phyloP scores from a whole-genome alignment of 2,113 vertebrate genomes.

The Myrmophylax atrothorax region DNA sequence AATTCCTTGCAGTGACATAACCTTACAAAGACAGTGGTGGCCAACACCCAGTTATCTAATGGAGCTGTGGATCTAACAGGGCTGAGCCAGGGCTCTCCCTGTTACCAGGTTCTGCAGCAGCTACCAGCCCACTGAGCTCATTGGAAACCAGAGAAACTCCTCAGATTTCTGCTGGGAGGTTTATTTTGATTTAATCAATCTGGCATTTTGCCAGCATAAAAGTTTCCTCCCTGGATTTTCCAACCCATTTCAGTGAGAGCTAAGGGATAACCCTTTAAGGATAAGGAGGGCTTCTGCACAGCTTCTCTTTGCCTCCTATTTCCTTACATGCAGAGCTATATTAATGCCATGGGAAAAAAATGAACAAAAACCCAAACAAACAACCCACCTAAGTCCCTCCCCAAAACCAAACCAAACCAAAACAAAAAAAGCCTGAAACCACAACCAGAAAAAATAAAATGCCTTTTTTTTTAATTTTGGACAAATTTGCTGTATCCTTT shows the following conservation, averaged over 20 bases:
- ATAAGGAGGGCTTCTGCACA: background rate
- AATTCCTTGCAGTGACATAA: background rate
- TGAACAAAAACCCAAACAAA: no score
- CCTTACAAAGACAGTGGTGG: background rate
- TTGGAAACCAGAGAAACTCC: background rate
- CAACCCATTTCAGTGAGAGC: background rate
- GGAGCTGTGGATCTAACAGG: background rate
- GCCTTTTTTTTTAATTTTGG: background rate
- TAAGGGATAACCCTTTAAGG: background rate
- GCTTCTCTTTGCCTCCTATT: background rate
- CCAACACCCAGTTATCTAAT: background rate
- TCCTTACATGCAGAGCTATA: fast-evolving
- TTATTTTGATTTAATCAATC: constrained; percentile 10
- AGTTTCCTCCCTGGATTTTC: background rate
- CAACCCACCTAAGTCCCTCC: no score
- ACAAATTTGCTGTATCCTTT: background rate
- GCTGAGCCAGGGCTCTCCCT: background rate
- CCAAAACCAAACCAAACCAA: background rate
- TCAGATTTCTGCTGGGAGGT: background rate
- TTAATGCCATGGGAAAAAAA: background rate
- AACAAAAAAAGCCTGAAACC: background rate
- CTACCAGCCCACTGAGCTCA: constrained; percentile 38
- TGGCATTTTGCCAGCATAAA: background rate
- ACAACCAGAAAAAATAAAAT: background rate
- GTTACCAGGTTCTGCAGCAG: background rate